These are phyloP conservation scores for Ophion costatus DNA, from an alignment of 2,888 invertebrate genomes.

Conservation along the genomic window DNA sequence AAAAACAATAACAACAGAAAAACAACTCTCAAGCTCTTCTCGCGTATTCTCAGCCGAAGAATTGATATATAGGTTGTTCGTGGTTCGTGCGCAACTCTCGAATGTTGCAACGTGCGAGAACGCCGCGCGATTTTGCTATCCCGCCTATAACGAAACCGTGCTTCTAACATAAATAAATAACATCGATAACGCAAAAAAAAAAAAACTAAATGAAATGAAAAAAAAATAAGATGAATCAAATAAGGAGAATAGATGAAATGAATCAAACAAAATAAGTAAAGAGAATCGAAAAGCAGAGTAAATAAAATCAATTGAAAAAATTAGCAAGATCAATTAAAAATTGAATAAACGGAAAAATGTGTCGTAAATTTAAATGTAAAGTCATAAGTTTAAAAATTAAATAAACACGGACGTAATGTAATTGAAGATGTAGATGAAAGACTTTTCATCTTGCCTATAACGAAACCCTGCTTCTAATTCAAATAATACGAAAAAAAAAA, in stretches of 20 bases:
- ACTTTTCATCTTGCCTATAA: constrained; percentile 18
- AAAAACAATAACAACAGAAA: not conserved
- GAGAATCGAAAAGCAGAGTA: too few species aligned
- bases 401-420: too few species aligned
- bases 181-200: not conserved
- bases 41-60: not conserved
- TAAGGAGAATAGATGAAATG: too few species aligned
- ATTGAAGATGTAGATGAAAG: too few species aligned
- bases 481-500: not conserved
- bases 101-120: constrained; percentile 24
- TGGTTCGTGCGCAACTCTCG: constrained; percentile 9
- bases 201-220: not conserved
- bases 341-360: too few species aligned
- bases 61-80: not conserved
- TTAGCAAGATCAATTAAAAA: too few species aligned
- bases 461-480: not conserved
- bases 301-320: too few species aligned
- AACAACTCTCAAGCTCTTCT: constrained; percentile 6
- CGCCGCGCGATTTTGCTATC: constrained; percentile 19
- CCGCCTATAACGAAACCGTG: not conserved
- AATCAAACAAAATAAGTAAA: too few species aligned
- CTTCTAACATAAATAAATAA: not conserved
- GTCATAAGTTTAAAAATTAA: too few species aligned
- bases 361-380: too few species aligned
- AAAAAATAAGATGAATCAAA: too few species aligned